Evolutionary conservation across 1,140 invertebrate genomes (phyloP).

Genomic region (Leptinotarsa texana): DNA sequence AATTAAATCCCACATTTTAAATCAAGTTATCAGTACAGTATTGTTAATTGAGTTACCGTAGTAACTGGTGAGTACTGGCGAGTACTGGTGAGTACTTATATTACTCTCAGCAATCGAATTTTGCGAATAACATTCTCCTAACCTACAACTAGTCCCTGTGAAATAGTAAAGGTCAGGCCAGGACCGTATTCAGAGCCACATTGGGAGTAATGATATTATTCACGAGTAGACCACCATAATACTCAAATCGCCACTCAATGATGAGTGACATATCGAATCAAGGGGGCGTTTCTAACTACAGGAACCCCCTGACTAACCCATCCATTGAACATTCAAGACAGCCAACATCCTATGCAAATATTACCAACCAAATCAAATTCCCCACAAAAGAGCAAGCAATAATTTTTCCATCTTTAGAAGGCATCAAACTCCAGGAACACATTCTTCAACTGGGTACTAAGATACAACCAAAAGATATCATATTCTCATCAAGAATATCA

Average conservation of each 20-base stretch:
- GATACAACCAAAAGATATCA: slow-evolving; percentile 23
- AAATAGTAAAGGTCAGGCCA: background rate
- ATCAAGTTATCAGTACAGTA: too few species aligned
- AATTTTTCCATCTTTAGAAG: slow-evolving; percentile 9
- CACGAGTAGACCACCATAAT: slow-evolving; percentile 3
- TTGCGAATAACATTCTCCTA: background rate
- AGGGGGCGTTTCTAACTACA: slow-evolving; percentile 17
- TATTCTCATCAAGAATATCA: slow-evolving; percentile 22
- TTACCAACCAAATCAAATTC: slow-evolving; percentile 15
- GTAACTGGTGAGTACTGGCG: too few species aligned
- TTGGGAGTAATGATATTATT: slow-evolving; percentile 8
- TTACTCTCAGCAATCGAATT: background rate
- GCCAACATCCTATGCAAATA: background rate
- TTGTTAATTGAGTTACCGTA: too few species aligned
- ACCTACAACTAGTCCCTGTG: background rate
- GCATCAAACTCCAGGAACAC: slow-evolving; percentile 17
- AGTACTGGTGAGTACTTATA: background rate
- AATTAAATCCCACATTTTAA: too few species aligned
- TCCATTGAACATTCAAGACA: background rate
- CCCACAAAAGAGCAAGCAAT: slow-evolving; percentile 23
- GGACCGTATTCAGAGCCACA: background rate
- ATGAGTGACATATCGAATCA: slow-evolving; percentile 1
- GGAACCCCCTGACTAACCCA: background rate
- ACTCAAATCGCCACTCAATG: background rate
- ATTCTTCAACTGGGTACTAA: slow-evolving; percentile 5